Percentiles rank a stretch among this genome's conserved stretches.
Evolutionary conservation across 2,113 vertebrate genomes (phyloP).

Genomic region (Bambusicola thoracicus): DNA sequence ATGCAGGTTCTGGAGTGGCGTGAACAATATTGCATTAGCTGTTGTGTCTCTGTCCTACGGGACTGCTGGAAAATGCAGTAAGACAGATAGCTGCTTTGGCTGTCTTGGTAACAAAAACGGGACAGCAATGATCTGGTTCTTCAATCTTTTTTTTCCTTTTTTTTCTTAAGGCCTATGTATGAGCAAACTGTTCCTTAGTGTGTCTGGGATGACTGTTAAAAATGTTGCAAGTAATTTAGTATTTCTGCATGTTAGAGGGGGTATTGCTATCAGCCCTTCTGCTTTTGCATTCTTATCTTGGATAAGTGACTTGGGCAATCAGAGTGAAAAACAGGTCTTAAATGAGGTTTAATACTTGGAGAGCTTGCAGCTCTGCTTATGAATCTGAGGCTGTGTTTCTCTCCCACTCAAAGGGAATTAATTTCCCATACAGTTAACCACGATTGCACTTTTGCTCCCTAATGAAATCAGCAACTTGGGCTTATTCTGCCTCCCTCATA

Average conservation of each 20-base stretch:
- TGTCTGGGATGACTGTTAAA: background rate
- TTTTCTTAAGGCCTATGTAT: background rate
- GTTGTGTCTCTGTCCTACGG: background rate
- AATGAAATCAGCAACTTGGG: background rate
- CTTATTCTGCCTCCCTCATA: constrained; percentile 15
- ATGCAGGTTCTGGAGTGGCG: background rate
- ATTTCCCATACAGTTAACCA: background rate
- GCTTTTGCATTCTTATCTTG: background rate
- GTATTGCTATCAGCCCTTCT: background rate
- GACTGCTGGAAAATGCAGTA: background rate
- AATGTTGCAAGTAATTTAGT: background rate
- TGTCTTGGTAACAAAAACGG: background rate
- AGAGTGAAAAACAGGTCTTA: background rate
- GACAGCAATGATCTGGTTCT: background rate
- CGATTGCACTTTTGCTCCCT: background rate
- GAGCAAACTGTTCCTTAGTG: background rate
- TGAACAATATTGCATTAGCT: background rate
- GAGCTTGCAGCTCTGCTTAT: background rate
- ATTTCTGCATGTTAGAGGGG: background rate
- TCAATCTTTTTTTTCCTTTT: background rate
- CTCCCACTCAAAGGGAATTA: background rate
- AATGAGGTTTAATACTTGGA: background rate
- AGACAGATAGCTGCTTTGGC: background rate
- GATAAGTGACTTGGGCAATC: background rate
- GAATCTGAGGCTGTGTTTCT: background rate